Evolutionary conservation across 2,797 vertebrate genomes (phyloP), one percentile per base, ranked within the genome.

Genomic region (Alfaro cultratus): DNA sequence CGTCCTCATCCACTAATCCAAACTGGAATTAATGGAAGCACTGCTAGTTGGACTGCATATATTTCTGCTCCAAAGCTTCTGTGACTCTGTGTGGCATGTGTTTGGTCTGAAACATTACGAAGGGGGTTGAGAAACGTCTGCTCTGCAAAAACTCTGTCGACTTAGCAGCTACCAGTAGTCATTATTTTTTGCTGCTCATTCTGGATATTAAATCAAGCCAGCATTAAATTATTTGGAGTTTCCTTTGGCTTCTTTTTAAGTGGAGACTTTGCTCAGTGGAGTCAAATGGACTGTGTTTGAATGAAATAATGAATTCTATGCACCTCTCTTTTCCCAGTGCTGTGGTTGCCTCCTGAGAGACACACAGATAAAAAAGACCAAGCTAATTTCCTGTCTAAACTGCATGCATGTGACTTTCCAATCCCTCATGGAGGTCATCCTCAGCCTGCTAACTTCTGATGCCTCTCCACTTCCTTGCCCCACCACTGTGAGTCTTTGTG

Each of bases 371-470:
- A 89, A 64, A 73, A 64, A 84, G 34, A 83, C 71, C 75, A 57
- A 87, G 82, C 67, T 46, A 72, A 83, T 67, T 67, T 74, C 46
- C 60, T 64, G 75, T 78, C 21, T 46, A 79, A 82, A 74, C 67
- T 5, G 78, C 57, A 75, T 53, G 60, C 85, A 88, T 90, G 84
- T 68, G 53, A 83, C 76, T 86, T 46, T 41, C 55, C 41, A 71
- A 71, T 71, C 41, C 1, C 3, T 82, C 86, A 96, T 96, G 96
- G 96, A 96, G 88, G 93, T 96, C 90, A 95, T 96, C 89, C 91
- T 96, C 81, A 96, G 92, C 91, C 92, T 96, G 92, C 92, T 96
- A 86, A 91, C 94, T 23, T 94, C 94, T 80, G 95, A 96, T 74
- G 83, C 92, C 79, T 90, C 93, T 78, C 90, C 90, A 62, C 89